Base-by-base conservation (phyloP, 2,113 vertebrate genomes). In the Anser cygnoides region DNA sequence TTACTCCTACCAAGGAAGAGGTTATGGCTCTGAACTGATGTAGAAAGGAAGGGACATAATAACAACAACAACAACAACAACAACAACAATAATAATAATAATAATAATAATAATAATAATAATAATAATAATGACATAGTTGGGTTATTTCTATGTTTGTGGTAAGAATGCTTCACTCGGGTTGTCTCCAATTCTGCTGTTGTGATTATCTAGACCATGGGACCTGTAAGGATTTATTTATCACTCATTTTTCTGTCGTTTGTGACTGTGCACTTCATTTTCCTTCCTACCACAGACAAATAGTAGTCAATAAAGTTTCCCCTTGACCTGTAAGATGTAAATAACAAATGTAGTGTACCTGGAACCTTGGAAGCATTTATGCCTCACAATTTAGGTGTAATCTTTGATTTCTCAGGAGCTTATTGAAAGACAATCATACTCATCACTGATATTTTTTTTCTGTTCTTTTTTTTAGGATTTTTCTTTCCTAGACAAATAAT, bases 391-490 rank as follows among this genome's bases (percentile, higher is more conserved):
- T 43, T 54, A 35, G 4, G 23, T 58, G 6, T 26, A 63, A 58
- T 35, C 26, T 55, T 84, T 70, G 35, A 21, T 84, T 89, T 81
- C 61, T 31, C 21, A 49, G 57, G 8, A 76, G 13, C 3, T 67
- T 6, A 21, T 55, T 82, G 6, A 9, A 3, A 12, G 62, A 50
- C 21, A 75, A 37, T n/a, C 67, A 79, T 46, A 55, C 2, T 72
- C 3, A 1, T 41, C 12, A 33, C 10, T 63, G 28, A 25, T 58
- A 54, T 0, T 41, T 94, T 41, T 0, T 0, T 6, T 35, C 21
- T 26, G 1, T 37, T 81, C 0, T 52, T 61, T 75, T 68, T 13
- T 59, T 55, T 37, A 74, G 7, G 3, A 1, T 44, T 82, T 72
- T 84, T 54, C 15, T 50, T 79, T 75, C 61, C 77, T 9, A 84